Conservation (phyloP, 2,113 vertebrate species). For the Catharus minimus region DNA sequence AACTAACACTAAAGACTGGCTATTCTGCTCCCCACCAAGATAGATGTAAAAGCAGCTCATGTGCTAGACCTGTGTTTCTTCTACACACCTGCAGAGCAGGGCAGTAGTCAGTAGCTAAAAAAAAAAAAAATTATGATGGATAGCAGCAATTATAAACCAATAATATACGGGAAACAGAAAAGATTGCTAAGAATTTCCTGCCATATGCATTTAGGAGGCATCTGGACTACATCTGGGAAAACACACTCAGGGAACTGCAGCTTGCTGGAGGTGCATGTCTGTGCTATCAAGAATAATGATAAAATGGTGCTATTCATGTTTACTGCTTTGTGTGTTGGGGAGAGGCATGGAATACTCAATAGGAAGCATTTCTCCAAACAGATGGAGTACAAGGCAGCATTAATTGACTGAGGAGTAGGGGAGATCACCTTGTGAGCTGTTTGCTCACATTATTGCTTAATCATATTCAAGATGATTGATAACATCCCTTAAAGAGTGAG, state of each 20-base stretch:
- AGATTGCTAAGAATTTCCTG: constrained; percentile 71
- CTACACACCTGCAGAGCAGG: constrained; percentile 66
- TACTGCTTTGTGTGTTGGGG: not conserved
- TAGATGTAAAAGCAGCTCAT: not conserved
- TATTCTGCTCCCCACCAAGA: not conserved
- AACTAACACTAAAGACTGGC: not conserved
- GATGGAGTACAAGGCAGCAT: not conserved
- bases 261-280: constrained; percentile 37
- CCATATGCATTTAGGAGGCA: constrained; percentile 66
- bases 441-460: constrained; percentile 36
- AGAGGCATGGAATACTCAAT: not conserved
- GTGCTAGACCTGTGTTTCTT: constrained; percentile 47
- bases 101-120: constrained; percentile 60
- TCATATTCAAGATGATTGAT: constrained; percentile 60
- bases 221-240: constrained; percentile 73
- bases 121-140: constrained; percentile 66
- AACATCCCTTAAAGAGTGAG: not conserved
- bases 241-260: constrained; percentile 23
- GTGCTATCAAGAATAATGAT: constrained; percentile 44
- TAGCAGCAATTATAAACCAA: constrained; percentile 75
- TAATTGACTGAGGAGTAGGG: constrained; percentile 28
- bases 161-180: constrained; percentile 68
- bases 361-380: constrained; percentile 12
- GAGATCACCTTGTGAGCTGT: constrained; percentile 51
- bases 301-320: constrained; percentile 26